Evolutionary conservation across 2,113 vertebrate genomes (phyloP).

Genomic region (Syrmaticus mikado): DNA sequence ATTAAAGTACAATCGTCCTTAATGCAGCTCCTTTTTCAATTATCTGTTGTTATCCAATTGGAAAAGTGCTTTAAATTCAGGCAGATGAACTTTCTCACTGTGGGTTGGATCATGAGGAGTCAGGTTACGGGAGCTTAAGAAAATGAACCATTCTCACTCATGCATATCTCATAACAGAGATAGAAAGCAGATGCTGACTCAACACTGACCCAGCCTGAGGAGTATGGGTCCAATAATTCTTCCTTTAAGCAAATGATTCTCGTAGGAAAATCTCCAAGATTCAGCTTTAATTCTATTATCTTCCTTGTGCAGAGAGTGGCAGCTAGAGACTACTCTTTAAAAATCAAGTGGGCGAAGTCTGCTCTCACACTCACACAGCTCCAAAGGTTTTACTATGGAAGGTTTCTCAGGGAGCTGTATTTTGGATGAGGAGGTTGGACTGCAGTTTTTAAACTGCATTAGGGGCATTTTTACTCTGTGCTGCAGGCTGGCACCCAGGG

Average conservation of each 20-base stretch:
- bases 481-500: background rate
- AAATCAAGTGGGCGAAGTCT: background rate
- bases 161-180: background rate
- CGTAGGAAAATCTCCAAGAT: background rate
- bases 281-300: background rate
- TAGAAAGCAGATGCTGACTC: conserved; percentile 44
- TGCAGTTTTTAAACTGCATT: background rate
- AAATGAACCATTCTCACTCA: background rate
- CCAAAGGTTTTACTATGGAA: background rate
- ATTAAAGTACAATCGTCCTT: background rate
- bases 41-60: background rate
- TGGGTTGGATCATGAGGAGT: background rate
- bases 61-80: background rate
- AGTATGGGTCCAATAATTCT: background rate
- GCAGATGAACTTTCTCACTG: background rate
- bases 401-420: background rate
- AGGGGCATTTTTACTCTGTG: background rate
- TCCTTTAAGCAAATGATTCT: conserved; percentile 18
- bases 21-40: background rate
- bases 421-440: background rate
- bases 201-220: background rate
- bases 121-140: background rate
- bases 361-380: background rate
- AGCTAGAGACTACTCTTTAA: background rate
- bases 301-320: background rate